These are phyloP conservation scores for Sebastes hubbsi DNA, from an alignment of 2,797 vertebrate species.

Conservation along the genomic window DNA sequence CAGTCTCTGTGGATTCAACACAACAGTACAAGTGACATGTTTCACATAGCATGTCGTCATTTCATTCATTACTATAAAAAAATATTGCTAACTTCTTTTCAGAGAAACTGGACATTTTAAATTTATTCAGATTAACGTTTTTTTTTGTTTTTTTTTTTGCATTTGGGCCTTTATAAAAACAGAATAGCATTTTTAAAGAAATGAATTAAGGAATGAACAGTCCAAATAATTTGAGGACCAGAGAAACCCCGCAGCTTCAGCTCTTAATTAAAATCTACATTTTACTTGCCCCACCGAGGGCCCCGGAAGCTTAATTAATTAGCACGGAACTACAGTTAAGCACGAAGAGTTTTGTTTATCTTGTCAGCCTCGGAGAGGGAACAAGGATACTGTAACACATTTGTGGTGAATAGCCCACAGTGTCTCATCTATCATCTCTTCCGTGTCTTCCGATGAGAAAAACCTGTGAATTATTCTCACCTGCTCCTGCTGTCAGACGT, in stretches of 20 bases:
- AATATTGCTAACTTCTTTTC: neutral
- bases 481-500: slow-evolving; percentile 7
- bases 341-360: slow-evolving; percentile 31
- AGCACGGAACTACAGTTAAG: slow-evolving; percentile 22
- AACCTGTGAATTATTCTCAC: slow-evolving; percentile 38
- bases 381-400: neutral
- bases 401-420: neutral
- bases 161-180: neutral
- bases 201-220: neutral
- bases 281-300: slow-evolving; percentile 11
- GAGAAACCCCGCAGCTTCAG: neutral
- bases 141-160: neutral
- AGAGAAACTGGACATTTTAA: neutral
- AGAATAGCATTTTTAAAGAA: neutral
- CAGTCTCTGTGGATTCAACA: neutral
- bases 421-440: slow-evolving; percentile 32
- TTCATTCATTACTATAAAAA: neutral
- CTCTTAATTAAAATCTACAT: slow-evolving; percentile 49
- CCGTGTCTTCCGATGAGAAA: neutral
- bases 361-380: slow-evolving; percentile 16
- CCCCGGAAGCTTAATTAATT: slow-evolving; percentile 43
- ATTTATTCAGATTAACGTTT: neutral
- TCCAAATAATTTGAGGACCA: neutral
- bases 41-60: neutral
- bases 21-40: neutral